A percentile compares a stretch with the other conserved stretches of the same genome.
Conservation (phyloP, 2,888 invertebrate genomes). For the Drosophila acutilabella region DNA sequence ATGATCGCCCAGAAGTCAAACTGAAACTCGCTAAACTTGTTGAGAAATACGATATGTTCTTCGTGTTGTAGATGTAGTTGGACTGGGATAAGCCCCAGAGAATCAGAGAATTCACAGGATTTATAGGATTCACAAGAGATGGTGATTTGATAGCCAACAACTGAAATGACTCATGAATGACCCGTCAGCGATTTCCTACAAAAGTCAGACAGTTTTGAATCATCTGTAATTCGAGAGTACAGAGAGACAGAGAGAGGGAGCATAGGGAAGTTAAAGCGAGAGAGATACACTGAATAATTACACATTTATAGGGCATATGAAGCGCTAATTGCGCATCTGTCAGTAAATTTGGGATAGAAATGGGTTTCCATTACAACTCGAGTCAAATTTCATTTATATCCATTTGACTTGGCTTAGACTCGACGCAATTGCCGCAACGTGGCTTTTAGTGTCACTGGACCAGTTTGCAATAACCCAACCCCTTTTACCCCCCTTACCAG, state of each 20-base stretch:
- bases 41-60: slow-evolving; percentile 71
- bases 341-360: slow-evolving; percentile 36
- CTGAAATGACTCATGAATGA: slow-evolving; percentile 47
- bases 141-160: slow-evolving; percentile 72
- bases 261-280: slow-evolving; percentile 1
- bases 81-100: slow-evolving; percentile 36
- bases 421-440: slow-evolving; percentile 44
- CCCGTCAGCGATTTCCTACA: slow-evolving; percentile 57
- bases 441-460: slow-evolving; percentile 73
- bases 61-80: background rate
- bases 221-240: slow-evolving; percentile 56
- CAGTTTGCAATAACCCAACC: slow-evolving; percentile 57
- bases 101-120: slow-evolving; percentile 35
- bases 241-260: background rate
- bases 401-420: slow-evolving; percentile 58
- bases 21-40: slow-evolving; percentile 82
- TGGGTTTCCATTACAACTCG: slow-evolving; percentile 49
- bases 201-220: slow-evolving; percentile 71
- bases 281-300: slow-evolving; percentile 38
- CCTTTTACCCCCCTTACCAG: slow-evolving; percentile 6
- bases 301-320: slow-evolving; percentile 27
- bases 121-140: slow-evolving; percentile 42
- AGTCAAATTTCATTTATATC: slow-evolving; percentile 31
- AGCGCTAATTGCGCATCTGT: slow-evolving; percentile 79
- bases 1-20: slow-evolving; percentile 80